Conservation (phyloP, 2,113 vertebrate genomes). For the Egretta garzetta region DNA sequence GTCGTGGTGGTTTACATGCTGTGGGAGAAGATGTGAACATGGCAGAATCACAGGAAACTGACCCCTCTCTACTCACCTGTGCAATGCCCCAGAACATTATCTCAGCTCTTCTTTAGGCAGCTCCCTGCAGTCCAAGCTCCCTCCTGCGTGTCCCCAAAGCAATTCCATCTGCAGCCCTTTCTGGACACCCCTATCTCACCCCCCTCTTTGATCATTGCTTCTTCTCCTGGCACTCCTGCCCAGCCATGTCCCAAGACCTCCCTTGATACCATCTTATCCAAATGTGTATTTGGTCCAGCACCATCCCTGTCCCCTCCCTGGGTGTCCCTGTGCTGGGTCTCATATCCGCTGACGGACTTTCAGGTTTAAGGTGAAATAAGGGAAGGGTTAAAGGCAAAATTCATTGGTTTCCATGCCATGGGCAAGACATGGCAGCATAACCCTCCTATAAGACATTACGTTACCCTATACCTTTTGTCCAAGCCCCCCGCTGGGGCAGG, state of each 20-base stretch:
- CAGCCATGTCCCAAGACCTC: neutral
- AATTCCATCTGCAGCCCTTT: neutral
- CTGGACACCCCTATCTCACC: neutral
- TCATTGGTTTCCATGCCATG: neutral
- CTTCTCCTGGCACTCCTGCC: neutral
- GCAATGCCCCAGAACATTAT: neutral
- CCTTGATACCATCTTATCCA: neutral
- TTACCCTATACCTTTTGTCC: neutral
- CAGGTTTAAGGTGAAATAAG: neutral
- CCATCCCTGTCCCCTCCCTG: neutral
- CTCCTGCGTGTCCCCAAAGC: neutral
- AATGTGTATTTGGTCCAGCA: neutral
- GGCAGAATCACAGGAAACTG: neutral
- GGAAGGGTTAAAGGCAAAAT: neutral
- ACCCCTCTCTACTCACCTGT: neutral
- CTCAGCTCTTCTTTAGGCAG: neutral
- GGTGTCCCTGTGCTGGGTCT: neutral
- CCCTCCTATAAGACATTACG: neutral
- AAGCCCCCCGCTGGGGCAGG: neutral
- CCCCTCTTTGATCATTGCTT: neutral
- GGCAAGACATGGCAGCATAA: neutral
- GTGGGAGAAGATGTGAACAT: neutral
- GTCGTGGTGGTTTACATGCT: neutral
- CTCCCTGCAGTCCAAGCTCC: neutral
- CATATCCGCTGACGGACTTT: neutral